These are phyloP conservation scores for Synanthedon vespiformis DNA, from an alignment of 2,888 invertebrate genomes.

Conservation along the genomic window DNA sequence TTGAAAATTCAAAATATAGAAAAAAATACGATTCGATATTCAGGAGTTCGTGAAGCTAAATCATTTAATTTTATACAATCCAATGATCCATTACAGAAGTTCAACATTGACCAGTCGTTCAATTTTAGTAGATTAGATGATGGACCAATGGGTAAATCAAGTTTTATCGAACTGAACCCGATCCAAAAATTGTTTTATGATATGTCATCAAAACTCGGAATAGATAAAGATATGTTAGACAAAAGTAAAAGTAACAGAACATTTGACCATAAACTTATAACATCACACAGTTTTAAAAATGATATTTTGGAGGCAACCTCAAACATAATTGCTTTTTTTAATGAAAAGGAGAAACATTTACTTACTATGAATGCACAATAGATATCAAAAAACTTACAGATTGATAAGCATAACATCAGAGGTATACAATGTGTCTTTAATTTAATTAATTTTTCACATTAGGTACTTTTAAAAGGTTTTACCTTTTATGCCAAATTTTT, in stretches of 20 bases:
- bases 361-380: too few relatives aligned
- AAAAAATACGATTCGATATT: constrained; percentile 9
- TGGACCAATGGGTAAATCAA: constrained; percentile 10
- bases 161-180: constrained; percentile 2
- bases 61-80: too few relatives aligned
- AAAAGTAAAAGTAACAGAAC: background rate
- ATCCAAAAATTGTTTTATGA: constrained; percentile 2
- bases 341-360: constrained; percentile 24
- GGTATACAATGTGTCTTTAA: too few relatives aligned
- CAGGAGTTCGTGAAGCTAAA: too few relatives aligned
- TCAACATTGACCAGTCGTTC: constrained; percentile 15
- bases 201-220: background rate
- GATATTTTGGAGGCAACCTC: constrained; percentile 24
- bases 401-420: too few relatives aligned
- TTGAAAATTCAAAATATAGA: constrained; percentile 8
- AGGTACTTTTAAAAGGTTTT: too few relatives aligned
- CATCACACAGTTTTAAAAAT: constrained; percentile 3
- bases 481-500: too few relatives aligned
- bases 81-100: constrained; percentile 9
- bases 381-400: too few relatives aligned
- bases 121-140: constrained; percentile 18
- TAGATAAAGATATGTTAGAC: background rate
- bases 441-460: too few relatives aligned
- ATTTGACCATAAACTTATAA: background rate
- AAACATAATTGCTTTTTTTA: constrained; percentile 35